A percentile compares a stretch with the other conserved stretches of the same genome.
Evolutionary conservation across 1,140 invertebrate species (phyloP).

Genomic region (Conus betulinus): DNA sequence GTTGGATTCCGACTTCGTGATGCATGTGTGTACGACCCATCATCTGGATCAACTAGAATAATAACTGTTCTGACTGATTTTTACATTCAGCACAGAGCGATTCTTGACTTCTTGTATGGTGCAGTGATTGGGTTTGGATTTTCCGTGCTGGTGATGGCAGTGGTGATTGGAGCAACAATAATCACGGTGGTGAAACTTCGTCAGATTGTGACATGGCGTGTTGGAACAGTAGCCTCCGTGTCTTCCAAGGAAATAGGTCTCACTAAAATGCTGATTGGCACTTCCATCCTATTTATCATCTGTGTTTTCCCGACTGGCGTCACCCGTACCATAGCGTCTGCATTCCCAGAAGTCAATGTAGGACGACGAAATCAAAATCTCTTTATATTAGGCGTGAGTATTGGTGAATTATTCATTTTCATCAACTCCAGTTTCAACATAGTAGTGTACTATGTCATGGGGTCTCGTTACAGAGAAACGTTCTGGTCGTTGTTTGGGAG

Average conservation of each 20-base stretch:
- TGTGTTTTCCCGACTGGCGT: background rate
- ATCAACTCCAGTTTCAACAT: background rate
- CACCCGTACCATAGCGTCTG: background rate
- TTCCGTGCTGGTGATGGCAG: background rate
- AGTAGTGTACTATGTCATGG: slow-evolving; percentile 4
- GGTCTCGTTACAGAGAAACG: slow-evolving; percentile 5
- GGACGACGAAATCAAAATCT: background rate
- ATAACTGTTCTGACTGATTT: background rate
- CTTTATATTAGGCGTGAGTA: background rate
- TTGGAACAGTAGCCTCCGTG: background rate
- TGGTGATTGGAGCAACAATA: background rate
- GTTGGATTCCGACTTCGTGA: background rate
- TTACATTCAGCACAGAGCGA: background rate
- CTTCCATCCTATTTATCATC: background rate
- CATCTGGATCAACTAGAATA: background rate
- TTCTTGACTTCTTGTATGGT: background rate
- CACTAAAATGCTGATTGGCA: background rate
- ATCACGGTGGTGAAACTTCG: background rate
- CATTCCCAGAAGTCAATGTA: background rate
- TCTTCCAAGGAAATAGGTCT: background rate
- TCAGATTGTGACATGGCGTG: background rate
- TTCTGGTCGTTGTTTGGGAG: background rate
- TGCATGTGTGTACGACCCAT: background rate
- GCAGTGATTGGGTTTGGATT: background rate
- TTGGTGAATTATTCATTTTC: background rate